Conservation (phyloP, 2,797 vertebrate genomes). For the Coregonus ussuriensis region DNA sequence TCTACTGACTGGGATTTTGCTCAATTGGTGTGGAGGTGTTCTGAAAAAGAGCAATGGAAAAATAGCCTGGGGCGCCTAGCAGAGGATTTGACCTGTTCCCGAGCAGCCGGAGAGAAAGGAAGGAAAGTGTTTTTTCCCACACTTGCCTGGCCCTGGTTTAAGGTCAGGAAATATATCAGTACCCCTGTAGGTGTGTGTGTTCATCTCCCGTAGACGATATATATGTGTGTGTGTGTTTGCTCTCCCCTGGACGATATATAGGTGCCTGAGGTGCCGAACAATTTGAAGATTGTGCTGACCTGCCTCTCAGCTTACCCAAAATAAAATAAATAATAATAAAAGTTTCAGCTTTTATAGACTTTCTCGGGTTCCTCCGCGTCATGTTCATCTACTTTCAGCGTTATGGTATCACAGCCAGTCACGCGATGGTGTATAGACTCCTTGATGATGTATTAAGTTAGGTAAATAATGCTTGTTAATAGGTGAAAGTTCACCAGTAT, state of each 20-base stretch:
- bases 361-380: slow-evolving; percentile 53
- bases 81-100: slow-evolving; percentile 87
- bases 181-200: slow-evolving; percentile 48
- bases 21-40: slow-evolving; percentile 74
- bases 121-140: slow-evolving; percentile 72
- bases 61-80: slow-evolving; percentile 87
- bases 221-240: slow-evolving; percentile 65
- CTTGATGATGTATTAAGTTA: slow-evolving; percentile 72
- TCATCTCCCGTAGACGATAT: slow-evolving; percentile 56
- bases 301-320: slow-evolving; percentile 76
- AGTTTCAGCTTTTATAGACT: slow-evolving; percentile 66
- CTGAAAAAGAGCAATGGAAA: slow-evolving; percentile 76
- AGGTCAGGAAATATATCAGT: slow-evolving; percentile 52
- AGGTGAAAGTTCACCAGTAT: slow-evolving; percentile 62
- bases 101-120: slow-evolving; percentile 71
- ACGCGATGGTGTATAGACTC: slow-evolving; percentile 68
- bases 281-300: slow-evolving; percentile 72
- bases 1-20: slow-evolving; percentile 66
- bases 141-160: slow-evolving; percentile 73
- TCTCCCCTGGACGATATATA: slow-evolving; percentile 51
- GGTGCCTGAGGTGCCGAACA: slow-evolving; percentile 74
- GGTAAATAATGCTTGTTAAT: slow-evolving; percentile 63
- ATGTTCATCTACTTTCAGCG: slow-evolving; percentile 65
- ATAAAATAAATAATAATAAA: slow-evolving; percentile 83
- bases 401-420: slow-evolving; percentile 73